These are phyloP conservation scores for Andrena dorsata DNA, from an alignment of 2,888 invertebrate species.

Conservation along the genomic window DNA sequence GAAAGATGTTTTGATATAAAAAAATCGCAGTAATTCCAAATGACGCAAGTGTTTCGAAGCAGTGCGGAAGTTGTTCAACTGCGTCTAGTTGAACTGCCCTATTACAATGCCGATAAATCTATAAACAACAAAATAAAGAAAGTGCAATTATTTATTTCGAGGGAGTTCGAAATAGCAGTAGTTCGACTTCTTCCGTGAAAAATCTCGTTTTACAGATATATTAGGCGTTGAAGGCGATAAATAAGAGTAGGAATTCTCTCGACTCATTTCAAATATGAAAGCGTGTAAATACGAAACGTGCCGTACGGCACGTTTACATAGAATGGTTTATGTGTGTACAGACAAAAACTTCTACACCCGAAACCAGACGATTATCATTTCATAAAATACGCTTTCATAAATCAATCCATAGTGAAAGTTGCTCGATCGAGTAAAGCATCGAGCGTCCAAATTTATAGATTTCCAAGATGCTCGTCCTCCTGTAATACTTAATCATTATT, in stretches of 20 bases:
- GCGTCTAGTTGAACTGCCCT: too few species aligned
- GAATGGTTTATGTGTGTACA: not conserved
- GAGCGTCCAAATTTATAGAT: not conserved
- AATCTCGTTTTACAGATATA: too few species aligned
- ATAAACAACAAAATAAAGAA: too few species aligned
- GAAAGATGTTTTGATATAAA: too few species aligned
- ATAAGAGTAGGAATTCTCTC: not conserved
- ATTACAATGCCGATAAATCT: too few species aligned
- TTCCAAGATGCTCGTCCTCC: not conserved
- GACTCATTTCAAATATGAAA: constrained; percentile 12
- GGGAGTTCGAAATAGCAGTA: too few species aligned
- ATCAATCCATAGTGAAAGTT: constrained; percentile 40
- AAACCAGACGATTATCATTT: not conserved
- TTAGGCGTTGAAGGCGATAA: constrained; percentile 6
- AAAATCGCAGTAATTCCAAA: too few species aligned
- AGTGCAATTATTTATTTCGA: too few species aligned
- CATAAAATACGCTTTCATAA: constrained; percentile 8
- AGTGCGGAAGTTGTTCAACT: too few species aligned
- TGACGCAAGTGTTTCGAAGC: too few species aligned
- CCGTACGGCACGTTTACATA: not conserved
- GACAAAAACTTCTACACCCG: not conserved
- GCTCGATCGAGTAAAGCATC: constrained; percentile 10
- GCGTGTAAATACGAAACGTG: not conserved
- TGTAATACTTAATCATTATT: not conserved
- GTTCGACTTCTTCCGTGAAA: too few species aligned